These are phyloP conservation scores for Rhadinocentrus ornatus DNA, from an alignment of 2,797 vertebrate genomes.

Conservation along the genomic window DNA sequence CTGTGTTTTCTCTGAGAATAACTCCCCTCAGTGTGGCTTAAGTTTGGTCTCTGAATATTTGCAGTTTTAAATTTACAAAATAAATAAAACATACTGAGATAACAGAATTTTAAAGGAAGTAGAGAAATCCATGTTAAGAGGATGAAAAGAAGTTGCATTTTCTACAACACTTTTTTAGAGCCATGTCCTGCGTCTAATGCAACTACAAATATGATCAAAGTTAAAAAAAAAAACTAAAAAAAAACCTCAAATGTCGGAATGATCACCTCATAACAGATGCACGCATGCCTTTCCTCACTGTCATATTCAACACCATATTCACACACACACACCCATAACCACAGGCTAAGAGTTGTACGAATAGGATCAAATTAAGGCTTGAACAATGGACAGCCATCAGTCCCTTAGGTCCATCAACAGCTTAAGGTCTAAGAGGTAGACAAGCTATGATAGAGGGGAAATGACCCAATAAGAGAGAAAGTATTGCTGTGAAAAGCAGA, in stretches of 20 bases:
- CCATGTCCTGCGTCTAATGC: constrained; percentile 6
- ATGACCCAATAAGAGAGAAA: constrained; percentile 36
- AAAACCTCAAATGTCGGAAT: constrained; percentile 28
- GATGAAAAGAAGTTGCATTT: neutral
- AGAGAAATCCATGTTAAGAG: neutral
- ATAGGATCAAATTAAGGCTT: constrained; percentile 49
- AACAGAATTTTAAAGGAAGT: neutral
- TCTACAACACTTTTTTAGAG: neutral
- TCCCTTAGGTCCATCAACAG: constrained; percentile 51
- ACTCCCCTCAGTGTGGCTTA: neutral
- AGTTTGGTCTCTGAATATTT: neutral
- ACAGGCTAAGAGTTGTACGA: constrained; percentile 17
- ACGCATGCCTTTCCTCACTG: neutral
- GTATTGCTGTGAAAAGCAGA: constrained; percentile 54
- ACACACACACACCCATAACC: constrained; percentile 12
- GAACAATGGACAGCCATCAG: constrained; percentile 31
- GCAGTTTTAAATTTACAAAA: neutral
- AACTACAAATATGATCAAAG: constrained; percentile 12
- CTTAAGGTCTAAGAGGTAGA: constrained; percentile 44
- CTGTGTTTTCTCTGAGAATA: neutral
- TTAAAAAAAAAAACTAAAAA: constrained; percentile 27
- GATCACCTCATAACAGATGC: constrained; percentile 7
- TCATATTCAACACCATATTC: constrained; percentile 14
- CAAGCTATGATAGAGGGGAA: constrained; percentile 30
- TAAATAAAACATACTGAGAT: neutral